Conservation (phyloP, 2,888 invertebrate species). For the Lasioglossum figueresi region DNA sequence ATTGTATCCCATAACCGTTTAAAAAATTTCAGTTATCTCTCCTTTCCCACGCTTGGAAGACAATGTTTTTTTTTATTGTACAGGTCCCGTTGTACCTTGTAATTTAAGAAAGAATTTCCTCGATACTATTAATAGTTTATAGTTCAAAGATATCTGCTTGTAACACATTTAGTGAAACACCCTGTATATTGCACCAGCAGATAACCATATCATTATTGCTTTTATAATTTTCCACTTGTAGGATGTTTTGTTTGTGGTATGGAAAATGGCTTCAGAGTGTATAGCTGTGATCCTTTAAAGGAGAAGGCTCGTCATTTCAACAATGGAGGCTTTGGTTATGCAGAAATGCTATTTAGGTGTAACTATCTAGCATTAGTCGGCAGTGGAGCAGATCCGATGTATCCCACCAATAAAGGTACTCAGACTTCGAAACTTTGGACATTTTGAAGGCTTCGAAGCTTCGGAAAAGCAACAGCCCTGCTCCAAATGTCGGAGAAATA, state of each 20-base stretch:
- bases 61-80: background rate
- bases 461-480: too few species aligned
- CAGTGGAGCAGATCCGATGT: constrained; percentile 95
- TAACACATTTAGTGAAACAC: background rate
- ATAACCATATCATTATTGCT: constrained; percentile 68
- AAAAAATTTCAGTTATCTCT: background rate
- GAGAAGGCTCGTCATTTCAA: constrained; percentile 98
- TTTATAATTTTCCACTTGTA: constrained; percentile 82
- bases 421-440: too few species aligned
- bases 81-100: background rate
- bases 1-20: background rate
- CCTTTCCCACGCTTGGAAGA: background rate
- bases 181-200: constrained; percentile 52
- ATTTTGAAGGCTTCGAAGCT: too few species aligned
- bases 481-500: background rate
- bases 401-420: constrained; percentile 94
- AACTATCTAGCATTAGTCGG: constrained; percentile 98
- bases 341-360: constrained; percentile 99
- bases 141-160: background rate
- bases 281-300: constrained; percentile 98
- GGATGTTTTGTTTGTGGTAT: constrained; percentile 99
- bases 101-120: background rate
- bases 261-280: constrained; percentile 97
- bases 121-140: background rate
- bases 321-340: constrained; percentile 96